Evolutionary conservation across 2,888 invertebrate genomes (phyloP), one percentile per base, ranked within the genome.

Genomic region (Pycnomerus fuliginosus): DNA sequence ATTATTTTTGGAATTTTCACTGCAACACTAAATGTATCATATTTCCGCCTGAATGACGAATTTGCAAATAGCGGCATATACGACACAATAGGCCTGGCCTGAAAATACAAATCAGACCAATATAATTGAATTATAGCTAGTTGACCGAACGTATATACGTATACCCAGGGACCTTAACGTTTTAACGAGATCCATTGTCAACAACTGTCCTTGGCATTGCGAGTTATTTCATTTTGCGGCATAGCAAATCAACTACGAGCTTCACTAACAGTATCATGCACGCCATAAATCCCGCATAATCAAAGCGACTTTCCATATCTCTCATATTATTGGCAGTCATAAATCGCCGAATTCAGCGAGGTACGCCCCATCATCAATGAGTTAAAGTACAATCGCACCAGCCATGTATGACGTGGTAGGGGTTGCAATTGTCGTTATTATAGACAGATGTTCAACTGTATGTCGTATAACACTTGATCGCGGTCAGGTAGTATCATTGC

Each of bases 161-260:
- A n/a, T n/a, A n/a, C n/a, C n/a, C n/a, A n/a, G 16, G 31, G 31
- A 16, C 31, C 12, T 29, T 25, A 23, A 4, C n/a, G n/a, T n/a
- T 41, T 42, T 60, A 61, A 60, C 59, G 54, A 58, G 52, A 30
- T 16, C 49, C 37, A 61, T 62, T 62, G 60, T 62, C 50, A 43
- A 36, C 60, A 58, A 58, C 55, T 59, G 60, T 43, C 56, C 55
- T 44, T 30, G 33, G 43, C 46, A 53, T 58, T 60, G 46, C 55
- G 58, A 54, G 49, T 57, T 61, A 61, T 62, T 62, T 60, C 61
- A 61, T 61, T 61, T 58, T 61, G 61, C 52, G 61, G 61, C 51
- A 48, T 56, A 57, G 58, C 59, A 49, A 58, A 60, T 60, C 46
- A 50, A 56, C 5, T 3, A 3, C 4, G 25, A 8, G 8, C 20